Conservation (phyloP, 2,888 invertebrate genomes). For the Parasteatoda lunata region DNA sequence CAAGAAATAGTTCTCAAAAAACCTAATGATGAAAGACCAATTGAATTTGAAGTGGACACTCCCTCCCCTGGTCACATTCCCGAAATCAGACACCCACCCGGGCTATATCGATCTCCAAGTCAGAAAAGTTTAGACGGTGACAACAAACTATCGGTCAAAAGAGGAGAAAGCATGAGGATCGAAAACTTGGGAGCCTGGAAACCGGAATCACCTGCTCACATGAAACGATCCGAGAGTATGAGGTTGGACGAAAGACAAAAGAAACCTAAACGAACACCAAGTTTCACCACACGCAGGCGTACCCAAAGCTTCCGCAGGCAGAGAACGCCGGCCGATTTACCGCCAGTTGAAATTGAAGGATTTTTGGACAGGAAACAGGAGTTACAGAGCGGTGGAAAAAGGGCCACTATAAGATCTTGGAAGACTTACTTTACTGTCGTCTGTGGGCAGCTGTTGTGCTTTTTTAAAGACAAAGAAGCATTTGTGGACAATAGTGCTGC, state of each 20-base stretch:
- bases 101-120: slow-evolving; percentile 58
- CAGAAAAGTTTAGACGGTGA: slow-evolving; percentile 66
- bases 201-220: slow-evolving; percentile 60
- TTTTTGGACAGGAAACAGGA: slow-evolving; percentile 95
- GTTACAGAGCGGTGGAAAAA: slow-evolving; percentile 92
- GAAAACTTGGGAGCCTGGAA: slow-evolving; percentile 72
- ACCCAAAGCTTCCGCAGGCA: slow-evolving; percentile 56
- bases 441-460: slow-evolving; percentile 96
- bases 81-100: slow-evolving; percentile 61
- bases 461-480: slow-evolving; percentile 96
- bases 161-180: slow-evolving; percentile 92
- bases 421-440: slow-evolving; percentile 94
- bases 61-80: slow-evolving; percentile 47
- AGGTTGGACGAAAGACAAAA: slow-evolving; percentile 67
- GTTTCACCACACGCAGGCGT: slow-evolving; percentile 91
- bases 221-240: slow-evolving; percentile 68
- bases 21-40: slow-evolving; percentile 70
- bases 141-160: slow-evolving; percentile 77
- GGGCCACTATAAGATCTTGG: slow-evolving; percentile 96
- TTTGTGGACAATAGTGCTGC: slow-evolving; percentile 91
- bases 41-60: slow-evolving; percentile 57
- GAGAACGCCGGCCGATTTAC: slow-evolving; percentile 77
- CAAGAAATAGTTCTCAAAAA: slow-evolving; percentile 78
- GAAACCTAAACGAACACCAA: slow-evolving; percentile 91
- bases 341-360: slow-evolving; percentile 94